Evolutionary conservation across 2,888 invertebrate genomes (phyloP), one percentile per base, ranked within the genome.

Genomic region (Lycaena phlaeas): DNA sequence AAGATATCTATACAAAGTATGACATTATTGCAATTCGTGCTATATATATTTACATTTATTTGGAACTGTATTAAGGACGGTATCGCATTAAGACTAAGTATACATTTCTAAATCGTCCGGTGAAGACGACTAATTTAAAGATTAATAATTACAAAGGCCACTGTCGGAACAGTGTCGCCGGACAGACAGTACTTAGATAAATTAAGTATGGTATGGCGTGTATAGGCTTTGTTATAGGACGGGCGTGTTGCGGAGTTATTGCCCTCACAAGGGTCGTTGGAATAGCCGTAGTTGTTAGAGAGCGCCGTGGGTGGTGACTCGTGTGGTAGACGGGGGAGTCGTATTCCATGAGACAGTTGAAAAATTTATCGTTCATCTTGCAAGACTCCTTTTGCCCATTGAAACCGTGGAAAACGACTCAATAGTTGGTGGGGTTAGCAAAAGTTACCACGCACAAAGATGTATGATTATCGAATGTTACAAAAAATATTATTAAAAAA

Each of bases 131-230:
- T n/a, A n/a, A n/a, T n/a, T n/a, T n/a, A n/a, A n/a, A n/a, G n/a
- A n/a, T n/a, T n/a, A n/a, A n/a, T n/a, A n/a, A n/a, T n/a, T n/a
- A n/a, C n/a, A n/a, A n/a, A n/a, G n/a, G n/a, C n/a, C n/a, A n/a
- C n/a, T n/a, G n/a, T n/a, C n/a, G n/a, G n/a, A n/a, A n/a, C n/a
- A n/a, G n/a, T n/a, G n/a, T n/a, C n/a, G n/a, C n/a, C n/a, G n/a
- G 11, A 46, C 42, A 42, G 39, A 52, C 60, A 61, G 68, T 68
- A 68, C 69, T 70, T 68, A 68, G 70, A 53, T 64, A 65, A 65
- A 67, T 66, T 61, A 61, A 65, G 44, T 52, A 50, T 46, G 48
- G 47, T 55, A 52, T 40, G 43, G 42, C 36, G 40, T 49, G 46
- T 46, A 42, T 44, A 42, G 50, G 49, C 46, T 51, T 51, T 51